These are phyloP conservation scores for Scolanthus callimorphus DNA, from an alignment of 92 coral and sea anemone species.

Conservation along the genomic window DNA sequence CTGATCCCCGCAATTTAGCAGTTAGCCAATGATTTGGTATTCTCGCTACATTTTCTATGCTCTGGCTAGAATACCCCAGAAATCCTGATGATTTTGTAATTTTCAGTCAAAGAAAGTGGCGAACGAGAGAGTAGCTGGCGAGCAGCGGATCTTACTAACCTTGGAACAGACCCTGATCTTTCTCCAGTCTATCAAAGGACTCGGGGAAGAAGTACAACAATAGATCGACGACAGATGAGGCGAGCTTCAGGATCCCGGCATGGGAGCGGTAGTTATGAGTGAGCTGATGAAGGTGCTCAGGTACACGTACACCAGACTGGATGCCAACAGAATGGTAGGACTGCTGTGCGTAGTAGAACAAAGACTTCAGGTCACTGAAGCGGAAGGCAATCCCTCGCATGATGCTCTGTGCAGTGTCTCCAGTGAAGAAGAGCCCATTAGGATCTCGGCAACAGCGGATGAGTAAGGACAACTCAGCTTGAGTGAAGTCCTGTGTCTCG, in stretches of 20 bases:
- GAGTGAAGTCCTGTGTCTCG: slow-evolving; percentile 98
- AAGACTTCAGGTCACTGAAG: slow-evolving; percentile 81
- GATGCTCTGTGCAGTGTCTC: slow-evolving; percentile 98
- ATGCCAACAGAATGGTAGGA: slow-evolving; percentile 20
- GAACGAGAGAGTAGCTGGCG: too few species aligned
- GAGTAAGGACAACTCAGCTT: slow-evolving; percentile 85
- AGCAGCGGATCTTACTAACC: too few species aligned
- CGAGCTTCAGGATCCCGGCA: slow-evolving; percentile 84
- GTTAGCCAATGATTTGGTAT: too few species aligned
- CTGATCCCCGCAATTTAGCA: too few species aligned
- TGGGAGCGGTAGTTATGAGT: slow-evolving; percentile 97
- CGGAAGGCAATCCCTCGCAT: slow-evolving; percentile 98
- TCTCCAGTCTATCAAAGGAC: slow-evolving; percentile 79
- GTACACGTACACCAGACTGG: slow-evolving; percentile 50
- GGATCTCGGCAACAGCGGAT: slow-evolving; percentile 92
- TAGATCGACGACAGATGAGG: slow-evolving; percentile 79
- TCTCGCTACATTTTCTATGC: too few species aligned
- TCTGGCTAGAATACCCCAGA: too few species aligned
- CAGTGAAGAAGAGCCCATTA: slow-evolving; percentile 87
- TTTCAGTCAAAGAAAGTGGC: too few species aligned
- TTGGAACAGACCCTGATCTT: slow-evolving; percentile 79
- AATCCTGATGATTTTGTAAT: too few species aligned
- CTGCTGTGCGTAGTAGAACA: slow-evolving; percentile 73
- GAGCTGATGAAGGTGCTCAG: slow-evolving; percentile 78
- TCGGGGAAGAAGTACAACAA: slow-evolving; percentile 77